Conservation (phyloP, 2,797 vertebrate species). For the Periparus ater region DNA sequence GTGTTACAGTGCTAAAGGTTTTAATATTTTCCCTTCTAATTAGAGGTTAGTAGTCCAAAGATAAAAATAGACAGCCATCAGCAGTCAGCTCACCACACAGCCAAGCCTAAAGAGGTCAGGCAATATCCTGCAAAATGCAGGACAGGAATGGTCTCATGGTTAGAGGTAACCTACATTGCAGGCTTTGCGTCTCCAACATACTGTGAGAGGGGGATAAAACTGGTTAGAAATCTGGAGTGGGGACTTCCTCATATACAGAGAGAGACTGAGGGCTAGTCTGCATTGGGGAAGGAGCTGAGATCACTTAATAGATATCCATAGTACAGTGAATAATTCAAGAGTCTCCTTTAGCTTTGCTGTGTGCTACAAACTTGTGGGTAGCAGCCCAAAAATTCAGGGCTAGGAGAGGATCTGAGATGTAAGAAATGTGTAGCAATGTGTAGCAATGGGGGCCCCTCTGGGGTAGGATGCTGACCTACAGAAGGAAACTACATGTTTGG, state of each 20-base stretch:
- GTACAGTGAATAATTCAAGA: background rate
- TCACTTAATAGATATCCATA: background rate
- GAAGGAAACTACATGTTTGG: rapidly evolving
- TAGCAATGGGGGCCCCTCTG: background rate
- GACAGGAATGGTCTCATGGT: background rate
- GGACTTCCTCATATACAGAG: background rate
- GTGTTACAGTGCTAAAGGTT: background rate
- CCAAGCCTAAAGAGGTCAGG: background rate
- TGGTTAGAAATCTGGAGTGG: background rate
- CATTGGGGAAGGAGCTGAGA: background rate
- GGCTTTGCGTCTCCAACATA: background rate
- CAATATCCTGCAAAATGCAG: background rate
- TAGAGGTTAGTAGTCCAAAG: conserved; percentile 52
- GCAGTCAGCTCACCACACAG: background rate
- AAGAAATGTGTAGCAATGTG: background rate
- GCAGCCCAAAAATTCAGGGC: background rate
- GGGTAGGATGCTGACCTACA: background rate
- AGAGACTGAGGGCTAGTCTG: background rate
- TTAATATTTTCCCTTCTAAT: conserved; percentile 40
- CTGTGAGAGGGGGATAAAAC: background rate
- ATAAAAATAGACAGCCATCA: conserved; percentile 18
- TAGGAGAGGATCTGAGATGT: background rate
- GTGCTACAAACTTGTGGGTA: background rate
- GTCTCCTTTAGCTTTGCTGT: background rate
- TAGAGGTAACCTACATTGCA: background rate